Evolutionary conservation across 2,113 vertebrate genomes (phyloP), one percentile per base, ranked within the genome.

Genomic region (Melanostigma gelatinosum): DNA sequence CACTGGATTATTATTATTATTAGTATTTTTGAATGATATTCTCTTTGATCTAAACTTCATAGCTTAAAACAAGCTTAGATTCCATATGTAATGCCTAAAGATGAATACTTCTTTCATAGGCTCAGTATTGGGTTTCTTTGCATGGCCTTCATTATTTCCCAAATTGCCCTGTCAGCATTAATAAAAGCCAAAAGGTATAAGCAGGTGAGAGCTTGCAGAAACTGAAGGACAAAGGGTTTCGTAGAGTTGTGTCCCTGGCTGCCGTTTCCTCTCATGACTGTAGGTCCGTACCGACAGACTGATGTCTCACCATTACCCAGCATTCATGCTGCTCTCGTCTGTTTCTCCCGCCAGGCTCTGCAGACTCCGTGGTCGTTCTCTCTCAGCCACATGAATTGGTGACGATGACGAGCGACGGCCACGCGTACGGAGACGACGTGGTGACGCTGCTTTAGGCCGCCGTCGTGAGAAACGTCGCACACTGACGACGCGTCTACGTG

Each of bases 401-500:
- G 85, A 91, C 95, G 90, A 96, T 96, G 94, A 93, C 96, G 54
- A 93, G 95, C 3, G 94, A 92, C 44, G 95, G 91, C 61, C 95
- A 96, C 42, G 83, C 92, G 5, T 96, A 95, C 18, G 95, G 95
- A 55, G 95, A 95, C 10, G 94, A 96, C 16, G 95, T 96, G 68
- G 95, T 95, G 70, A 88, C 94, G 63, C 89, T 97, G 89, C 92
- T 96, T 64, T 94, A 85, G 87, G 92, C 48, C 20, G 44, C 36
- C 20, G 46, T 72, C 63, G 61, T 71, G 57, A 88, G 82, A 77
- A 52, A 50, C 52, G 32, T 75, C 79, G 42, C 57, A n/a, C 66
- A 34, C 70, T 55, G 46, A 18, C 44, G 44, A 82, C 20, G 79
- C 0, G 3, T 65, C 9, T 34, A 1, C 46, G 16, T 89, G 71